Percentiles rank a stretch among this genome's conserved stretches.
These are phyloP conservation scores for Colletes latitarsis DNA, from an alignment of 1,140 invertebrate species.

Conservation along the genomic window DNA sequence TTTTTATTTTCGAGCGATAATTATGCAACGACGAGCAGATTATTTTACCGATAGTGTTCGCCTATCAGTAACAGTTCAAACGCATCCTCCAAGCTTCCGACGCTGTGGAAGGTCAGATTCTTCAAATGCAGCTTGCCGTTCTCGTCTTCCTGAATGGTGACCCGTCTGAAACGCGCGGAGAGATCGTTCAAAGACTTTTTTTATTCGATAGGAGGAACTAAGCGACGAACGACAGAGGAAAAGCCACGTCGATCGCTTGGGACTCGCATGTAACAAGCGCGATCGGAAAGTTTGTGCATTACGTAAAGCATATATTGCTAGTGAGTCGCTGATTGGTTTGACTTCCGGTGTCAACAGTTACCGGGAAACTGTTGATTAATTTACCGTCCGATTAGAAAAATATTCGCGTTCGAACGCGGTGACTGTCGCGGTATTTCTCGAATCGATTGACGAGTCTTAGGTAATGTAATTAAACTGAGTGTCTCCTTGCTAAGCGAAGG, in stretches of 20 bases:
- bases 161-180: constrained; percentile 74
- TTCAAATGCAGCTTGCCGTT: constrained; percentile 83
- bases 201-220: background rate
- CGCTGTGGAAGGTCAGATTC: constrained; percentile 83
- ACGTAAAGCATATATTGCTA: background rate
- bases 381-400: background rate
- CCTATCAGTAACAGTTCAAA: constrained; percentile 84
- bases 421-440: background rate
- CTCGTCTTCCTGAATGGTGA: constrained; percentile 83
- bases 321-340: background rate
- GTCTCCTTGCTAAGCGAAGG: too few relatives aligned
- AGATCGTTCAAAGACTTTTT: background rate
- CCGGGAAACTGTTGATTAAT: constrained; percentile 1
- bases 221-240: too few relatives aligned
- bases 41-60: constrained; percentile 82
- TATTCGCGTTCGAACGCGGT: background rate
- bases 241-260: background rate
- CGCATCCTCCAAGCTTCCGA: constrained; percentile 83
- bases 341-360: background rate
- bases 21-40: background rate
- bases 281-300: constrained; percentile 7
- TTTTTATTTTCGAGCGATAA: too few relatives aligned
- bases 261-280: background rate
- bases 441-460: background rate
- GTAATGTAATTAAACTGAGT: background rate